Evolutionary conservation across 1,140 invertebrate genomes (phyloP), one percentile per base, ranked within the genome.

Genomic region (Drosophila obscura): DNA sequence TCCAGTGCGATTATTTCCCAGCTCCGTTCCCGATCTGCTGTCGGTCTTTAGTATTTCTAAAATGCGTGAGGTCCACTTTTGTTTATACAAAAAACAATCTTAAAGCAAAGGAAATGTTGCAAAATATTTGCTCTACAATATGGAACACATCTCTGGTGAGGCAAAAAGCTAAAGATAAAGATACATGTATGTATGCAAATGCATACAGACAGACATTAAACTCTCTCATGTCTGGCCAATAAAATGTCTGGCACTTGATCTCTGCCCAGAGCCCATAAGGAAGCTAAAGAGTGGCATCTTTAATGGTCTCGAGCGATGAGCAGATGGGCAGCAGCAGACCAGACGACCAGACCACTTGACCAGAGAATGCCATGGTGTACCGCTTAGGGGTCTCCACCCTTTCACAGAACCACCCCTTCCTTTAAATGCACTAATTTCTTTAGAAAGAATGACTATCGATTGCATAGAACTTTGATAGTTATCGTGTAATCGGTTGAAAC

Each of bases 211-310:
- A 19, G 19, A 19, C 19, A 19, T 1, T 19, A 19, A 19, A 19
- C 19, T 19, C 31, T 35, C 45, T 51, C 63, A 57, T 60, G 72
- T 59, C 61, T 73, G 51, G 43, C 49, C 72, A 58, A 74, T 74
- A 74, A 74, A 74, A 74, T 44, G 63, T 76, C 73, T 69, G 73
- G 62, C 73, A 68, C 73, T 76, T 68, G 73, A 76, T 68, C 63
- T 68, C 57, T 56, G 50, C 13, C 73, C 73, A 67, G 63, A 43
- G 43, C 35, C 67, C 67, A 71, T 71, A 58, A 69, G 67, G 67
- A 71, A 71, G 63, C 63, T 43, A 43, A 49, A 67, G 64, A 68
- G 65, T 31, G 50, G 51, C 73, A 52, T 77, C 64, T 77, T 77
- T 77, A 77, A 77, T 77, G 73, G 58, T 13, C 49, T 68, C 63